phyloP scores from a whole-genome alignment of 2,888 invertebrate genomes.

The Ctena decussata region DNA sequence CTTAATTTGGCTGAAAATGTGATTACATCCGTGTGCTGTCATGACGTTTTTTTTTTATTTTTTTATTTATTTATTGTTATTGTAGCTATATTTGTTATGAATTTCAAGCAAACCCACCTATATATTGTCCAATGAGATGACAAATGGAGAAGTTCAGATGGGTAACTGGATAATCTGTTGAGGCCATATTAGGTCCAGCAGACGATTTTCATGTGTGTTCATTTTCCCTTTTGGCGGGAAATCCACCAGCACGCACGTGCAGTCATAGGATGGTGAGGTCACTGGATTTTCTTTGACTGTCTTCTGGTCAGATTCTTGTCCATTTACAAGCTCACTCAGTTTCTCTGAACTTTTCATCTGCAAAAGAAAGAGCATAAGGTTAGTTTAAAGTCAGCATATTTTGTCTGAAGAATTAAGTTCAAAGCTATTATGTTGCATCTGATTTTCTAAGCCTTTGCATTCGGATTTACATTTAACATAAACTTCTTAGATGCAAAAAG shows the following conservation, averaged over 20 bases:
- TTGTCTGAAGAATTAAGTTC: too few species aligned
- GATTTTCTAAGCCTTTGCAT: too few species aligned
- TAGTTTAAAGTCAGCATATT: too few species aligned
- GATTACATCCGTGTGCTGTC: too few species aligned
- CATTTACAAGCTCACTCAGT: constrained; percentile 27
- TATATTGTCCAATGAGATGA: constrained; percentile 13
- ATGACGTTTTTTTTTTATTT: too few species aligned
- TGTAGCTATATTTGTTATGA: too few species aligned
- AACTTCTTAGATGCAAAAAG: too few species aligned
- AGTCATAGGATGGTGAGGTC: constrained; percentile 49
- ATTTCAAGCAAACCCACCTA: neutral
- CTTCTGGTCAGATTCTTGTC: constrained; percentile 32
- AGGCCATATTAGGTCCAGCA: constrained; percentile 60
- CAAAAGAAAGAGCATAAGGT: constrained; percentile 10
- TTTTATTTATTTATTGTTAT: too few species aligned
- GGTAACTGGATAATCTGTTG: constrained; percentile 61
- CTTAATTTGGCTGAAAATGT: too few species aligned
- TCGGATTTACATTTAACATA: too few species aligned
- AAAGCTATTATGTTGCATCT: too few species aligned
- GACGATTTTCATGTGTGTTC: constrained; percentile 48
- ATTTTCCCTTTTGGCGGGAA: constrained; percentile 49
- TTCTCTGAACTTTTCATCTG: constrained; percentile 64
- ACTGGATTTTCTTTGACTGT: constrained; percentile 62
- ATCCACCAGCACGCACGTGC: constrained; percentile 54
- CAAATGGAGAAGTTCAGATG: constrained; percentile 33